These are phyloP conservation scores for Sinella curviseta DNA, from an alignment of 1,140 invertebrate genomes.

Conservation along the genomic window DNA sequence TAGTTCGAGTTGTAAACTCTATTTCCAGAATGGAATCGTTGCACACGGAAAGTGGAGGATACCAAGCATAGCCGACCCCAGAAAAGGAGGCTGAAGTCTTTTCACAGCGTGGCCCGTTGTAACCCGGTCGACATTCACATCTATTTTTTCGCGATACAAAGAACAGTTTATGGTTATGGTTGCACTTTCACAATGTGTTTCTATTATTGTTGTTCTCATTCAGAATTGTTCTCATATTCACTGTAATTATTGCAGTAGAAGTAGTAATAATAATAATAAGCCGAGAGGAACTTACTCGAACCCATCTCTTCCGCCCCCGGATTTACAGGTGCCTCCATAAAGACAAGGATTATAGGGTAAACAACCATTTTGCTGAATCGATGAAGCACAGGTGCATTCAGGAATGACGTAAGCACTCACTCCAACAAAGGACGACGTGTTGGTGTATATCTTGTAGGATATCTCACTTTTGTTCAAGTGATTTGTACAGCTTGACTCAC, in stretches of 20 bases:
- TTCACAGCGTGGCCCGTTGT: constrained; percentile 86
- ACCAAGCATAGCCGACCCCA: constrained; percentile 85
- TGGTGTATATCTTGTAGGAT: constrained; percentile 81
- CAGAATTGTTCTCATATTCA: not conserved
- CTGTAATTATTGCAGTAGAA: too few species aligned
- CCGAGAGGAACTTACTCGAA: constrained; percentile 28
- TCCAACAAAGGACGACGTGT: constrained; percentile 84
- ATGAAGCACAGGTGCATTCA: constrained; percentile 68
- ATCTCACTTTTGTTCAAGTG: constrained; percentile 68
- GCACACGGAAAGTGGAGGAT: constrained; percentile 74
- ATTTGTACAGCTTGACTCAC: constrained; percentile 72
- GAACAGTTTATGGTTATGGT: not conserved
- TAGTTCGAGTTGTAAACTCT: constrained; percentile 71
- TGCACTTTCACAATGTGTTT: not conserved
- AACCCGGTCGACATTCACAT: constrained; percentile 67
- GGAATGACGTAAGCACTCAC: constrained; percentile 77
- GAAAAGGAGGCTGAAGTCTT: constrained; percentile 80
- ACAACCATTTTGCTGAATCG: constrained; percentile 53
- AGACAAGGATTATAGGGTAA: constrained; percentile 52
- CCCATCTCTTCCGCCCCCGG: constrained; percentile 30
- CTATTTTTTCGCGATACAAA: constrained; percentile 48
- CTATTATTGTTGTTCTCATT: too few species aligned
- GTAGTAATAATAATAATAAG: too few species aligned
- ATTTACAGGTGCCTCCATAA: constrained; percentile 56
- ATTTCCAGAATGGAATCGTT: constrained; percentile 75